These are phyloP conservation scores for Tachina lurida DNA, from an alignment of 2,888 invertebrate genomes.

Conservation along the genomic window DNA sequence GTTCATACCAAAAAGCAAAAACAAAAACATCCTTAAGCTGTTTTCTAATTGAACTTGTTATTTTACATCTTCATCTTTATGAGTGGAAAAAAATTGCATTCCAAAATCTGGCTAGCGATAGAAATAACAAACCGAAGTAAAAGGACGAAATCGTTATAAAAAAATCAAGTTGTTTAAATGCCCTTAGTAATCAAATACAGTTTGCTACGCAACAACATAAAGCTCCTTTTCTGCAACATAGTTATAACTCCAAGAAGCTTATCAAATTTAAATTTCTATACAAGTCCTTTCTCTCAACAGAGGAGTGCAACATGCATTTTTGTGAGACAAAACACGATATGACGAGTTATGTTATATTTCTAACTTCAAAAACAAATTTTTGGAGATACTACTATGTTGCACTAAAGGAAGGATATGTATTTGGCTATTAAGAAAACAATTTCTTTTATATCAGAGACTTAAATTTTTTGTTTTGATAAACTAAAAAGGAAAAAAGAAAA, in stretches of 20 bases:
- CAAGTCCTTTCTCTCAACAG: too few relatives aligned
- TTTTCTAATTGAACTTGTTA: constrained; percentile 66
- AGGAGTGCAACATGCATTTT: background rate
- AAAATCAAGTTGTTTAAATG: constrained; percentile 22
- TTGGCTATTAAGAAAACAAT: too few relatives aligned
- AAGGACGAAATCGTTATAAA: background rate
- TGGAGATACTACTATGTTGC: too few relatives aligned
- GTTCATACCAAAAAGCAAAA: background rate
- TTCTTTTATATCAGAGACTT: too few relatives aligned
- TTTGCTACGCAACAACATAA: constrained; percentile 55
- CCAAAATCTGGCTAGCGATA: background rate
- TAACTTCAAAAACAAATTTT: too few relatives aligned
- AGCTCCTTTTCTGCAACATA: too few relatives aligned
- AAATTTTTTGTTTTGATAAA: too few relatives aligned
- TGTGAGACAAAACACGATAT: background rate
- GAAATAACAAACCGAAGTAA: constrained; percentile 7
- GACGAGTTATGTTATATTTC: too few relatives aligned
- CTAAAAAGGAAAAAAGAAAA: too few relatives aligned
- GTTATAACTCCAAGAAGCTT: too few relatives aligned
- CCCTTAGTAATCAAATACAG: constrained; percentile 42
- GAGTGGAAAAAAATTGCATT: background rate
- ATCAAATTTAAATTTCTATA: too few relatives aligned
- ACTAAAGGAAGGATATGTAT: too few relatives aligned
- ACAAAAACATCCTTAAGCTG: constrained; percentile 40
- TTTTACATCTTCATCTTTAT: constrained; percentile 26